Conservation (phyloP, 2,113 vertebrate genomes). For the Calcarius ornatus region DNA sequence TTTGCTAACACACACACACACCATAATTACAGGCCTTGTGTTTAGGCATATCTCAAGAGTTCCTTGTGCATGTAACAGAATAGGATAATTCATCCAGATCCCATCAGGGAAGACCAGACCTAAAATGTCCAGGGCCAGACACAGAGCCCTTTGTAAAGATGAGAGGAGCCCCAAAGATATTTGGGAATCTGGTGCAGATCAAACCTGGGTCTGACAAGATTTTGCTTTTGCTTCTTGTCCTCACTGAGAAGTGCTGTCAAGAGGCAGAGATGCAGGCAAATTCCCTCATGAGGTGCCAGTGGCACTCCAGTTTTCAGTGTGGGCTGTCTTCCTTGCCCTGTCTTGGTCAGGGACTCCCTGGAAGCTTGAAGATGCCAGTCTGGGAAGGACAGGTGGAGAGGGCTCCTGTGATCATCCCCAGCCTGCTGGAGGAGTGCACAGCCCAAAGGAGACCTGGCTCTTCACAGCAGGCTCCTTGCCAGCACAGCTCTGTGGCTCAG, state of each 20-base stretch:
- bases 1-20: not conserved
- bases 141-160: not conserved
- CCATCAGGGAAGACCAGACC: not conserved
- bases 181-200: not conserved
- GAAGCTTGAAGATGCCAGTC: not conserved
- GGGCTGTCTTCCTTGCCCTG: not conserved
- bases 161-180: not conserved
- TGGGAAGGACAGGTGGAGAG: not conserved
- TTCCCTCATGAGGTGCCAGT: rapidly evolving
- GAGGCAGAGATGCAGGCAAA: not conserved
- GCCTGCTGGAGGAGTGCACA: not conserved
- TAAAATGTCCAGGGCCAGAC: not conserved
- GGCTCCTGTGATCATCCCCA: rapidly evolving
- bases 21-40: not conserved
- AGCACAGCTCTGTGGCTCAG: not conserved
- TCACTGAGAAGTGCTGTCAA: not conserved
- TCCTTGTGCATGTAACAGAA: not conserved
- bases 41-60: not conserved
- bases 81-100: not conserved
- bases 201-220: not conserved
- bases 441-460: not conserved
- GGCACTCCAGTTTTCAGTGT: not conserved
- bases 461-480: not conserved
- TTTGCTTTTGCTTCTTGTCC: not conserved
- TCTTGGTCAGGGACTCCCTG: not conserved